Evolutionary conservation across 92 coral and sea anemone species (phyloP).

Genomic region (Parazoanthus darwini): DNA sequence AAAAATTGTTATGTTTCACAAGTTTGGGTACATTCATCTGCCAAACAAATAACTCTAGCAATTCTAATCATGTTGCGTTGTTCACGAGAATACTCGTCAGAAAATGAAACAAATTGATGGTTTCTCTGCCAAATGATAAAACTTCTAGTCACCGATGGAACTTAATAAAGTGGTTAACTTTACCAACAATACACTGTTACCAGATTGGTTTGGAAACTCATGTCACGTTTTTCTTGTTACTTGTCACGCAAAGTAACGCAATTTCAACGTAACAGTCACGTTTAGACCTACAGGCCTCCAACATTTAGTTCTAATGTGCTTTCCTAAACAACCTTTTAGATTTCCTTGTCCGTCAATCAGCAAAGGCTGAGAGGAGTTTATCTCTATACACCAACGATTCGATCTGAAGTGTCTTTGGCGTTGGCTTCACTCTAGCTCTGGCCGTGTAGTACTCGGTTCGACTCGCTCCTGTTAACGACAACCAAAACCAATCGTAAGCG

Average conservation of each 20-base stretch:
- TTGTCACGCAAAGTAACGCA: neutral
- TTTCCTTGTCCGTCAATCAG: neutral
- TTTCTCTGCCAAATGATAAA: neutral
- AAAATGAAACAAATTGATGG: too few species aligned
- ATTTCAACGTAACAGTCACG: too few species aligned
- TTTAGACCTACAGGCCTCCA: neutral
- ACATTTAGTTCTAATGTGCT: neutral
- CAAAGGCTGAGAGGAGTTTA: too few species aligned
- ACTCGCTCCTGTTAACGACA: slow-evolving; percentile 2
- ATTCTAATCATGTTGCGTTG: neutral
- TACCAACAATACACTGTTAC: too few species aligned
- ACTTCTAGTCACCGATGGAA: too few species aligned
- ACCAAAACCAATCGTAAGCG: neutral
- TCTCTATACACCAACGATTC: neutral
- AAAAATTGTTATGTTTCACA: neutral
- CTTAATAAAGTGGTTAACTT: too few species aligned
- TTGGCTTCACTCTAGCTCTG: slow-evolving; percentile 26
- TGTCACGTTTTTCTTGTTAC: neutral
- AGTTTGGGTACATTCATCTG: neutral
- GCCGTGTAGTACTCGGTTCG: slow-evolving; percentile 31
- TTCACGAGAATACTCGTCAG: neutral
- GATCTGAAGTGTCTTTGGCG: slow-evolving; percentile 5
- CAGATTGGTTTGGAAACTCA: too few species aligned
- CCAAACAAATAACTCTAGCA: neutral
- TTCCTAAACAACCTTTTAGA: neutral